phyloP scores from a whole-genome alignment of 2,113 vertebrate species.

The Xiphophorus hellerii region DNA sequence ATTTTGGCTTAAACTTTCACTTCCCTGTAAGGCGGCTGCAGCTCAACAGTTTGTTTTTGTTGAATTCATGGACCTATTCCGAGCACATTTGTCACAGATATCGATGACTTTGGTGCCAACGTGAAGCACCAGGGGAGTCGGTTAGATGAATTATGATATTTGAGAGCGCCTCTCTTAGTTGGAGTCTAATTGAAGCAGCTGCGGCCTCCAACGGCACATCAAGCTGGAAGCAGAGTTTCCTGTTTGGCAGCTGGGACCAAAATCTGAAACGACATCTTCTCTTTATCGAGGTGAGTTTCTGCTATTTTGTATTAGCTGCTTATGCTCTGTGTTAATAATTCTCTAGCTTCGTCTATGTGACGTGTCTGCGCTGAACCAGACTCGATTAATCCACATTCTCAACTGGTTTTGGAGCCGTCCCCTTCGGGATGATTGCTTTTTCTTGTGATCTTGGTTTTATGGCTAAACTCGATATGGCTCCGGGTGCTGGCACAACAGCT shows the following conservation, averaged over 20 bases:
- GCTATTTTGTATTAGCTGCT: neutral
- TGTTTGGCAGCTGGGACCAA: neutral
- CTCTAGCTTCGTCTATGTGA: neutral
- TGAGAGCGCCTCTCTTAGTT: slow-evolving; percentile 2
- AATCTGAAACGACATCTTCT: neutral
- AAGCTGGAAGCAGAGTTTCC: neutral
- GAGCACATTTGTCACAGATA: neutral
- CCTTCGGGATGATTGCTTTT: neutral
- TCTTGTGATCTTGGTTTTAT: neutral
- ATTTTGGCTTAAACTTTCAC: neutral
- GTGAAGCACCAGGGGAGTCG: neutral
- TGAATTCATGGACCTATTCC: neutral
- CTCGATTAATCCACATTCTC: neutral
- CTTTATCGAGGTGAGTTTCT: neutral
- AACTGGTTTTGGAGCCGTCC: slow-evolving; percentile 6
- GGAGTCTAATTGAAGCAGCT: slow-evolving; percentile 14
- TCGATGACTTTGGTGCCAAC: neutral
- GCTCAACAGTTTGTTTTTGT: neutral
- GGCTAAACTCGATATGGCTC: neutral
- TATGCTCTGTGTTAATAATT: slow-evolving; percentile 1
- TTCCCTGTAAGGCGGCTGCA: neutral
- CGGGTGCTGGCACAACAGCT: neutral
- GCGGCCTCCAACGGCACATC: neutral
- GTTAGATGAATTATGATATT: slow-evolving; percentile 3
- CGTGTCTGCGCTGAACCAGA: neutral